Evolutionary conservation across 2,797 vertebrate species (phyloP).

Genomic region (Phalanger gymnotis): DNA sequence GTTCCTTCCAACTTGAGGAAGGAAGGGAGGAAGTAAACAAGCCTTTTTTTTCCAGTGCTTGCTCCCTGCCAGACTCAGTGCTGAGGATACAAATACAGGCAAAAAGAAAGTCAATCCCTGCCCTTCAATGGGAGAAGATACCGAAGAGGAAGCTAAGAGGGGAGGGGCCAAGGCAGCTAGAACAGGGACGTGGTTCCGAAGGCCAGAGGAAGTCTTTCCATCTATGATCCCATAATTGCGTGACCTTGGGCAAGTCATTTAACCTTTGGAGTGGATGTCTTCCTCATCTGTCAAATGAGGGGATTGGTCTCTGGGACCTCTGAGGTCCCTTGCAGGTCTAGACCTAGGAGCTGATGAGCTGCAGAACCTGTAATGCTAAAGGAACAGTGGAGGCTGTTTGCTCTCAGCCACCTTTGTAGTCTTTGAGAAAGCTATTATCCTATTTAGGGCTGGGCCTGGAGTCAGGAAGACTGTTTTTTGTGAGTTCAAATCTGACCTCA

Average conservation of each 20-base stretch:
- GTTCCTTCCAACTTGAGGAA: background rate
- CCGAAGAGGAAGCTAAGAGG: background rate
- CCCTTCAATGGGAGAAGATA: background rate
- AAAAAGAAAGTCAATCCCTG: background rate
- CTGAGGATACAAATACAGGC: background rate
- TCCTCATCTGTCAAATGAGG: background rate
- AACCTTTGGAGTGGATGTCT: background rate
- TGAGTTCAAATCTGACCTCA: background rate
- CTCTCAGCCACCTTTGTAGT: background rate
- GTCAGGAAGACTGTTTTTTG: background rate
- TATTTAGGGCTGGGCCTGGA: too few species aligned
- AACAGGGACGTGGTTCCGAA: background rate
- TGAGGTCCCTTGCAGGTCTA: background rate
- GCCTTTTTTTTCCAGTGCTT: background rate
- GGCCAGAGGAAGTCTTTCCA: background rate
- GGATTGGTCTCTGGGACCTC: background rate
- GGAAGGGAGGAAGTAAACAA: background rate
- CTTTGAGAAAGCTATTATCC: background rate
- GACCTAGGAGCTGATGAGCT: background rate
- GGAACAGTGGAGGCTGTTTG: background rate
- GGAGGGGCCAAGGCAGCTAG: background rate
- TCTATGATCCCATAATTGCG: background rate
- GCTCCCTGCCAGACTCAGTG: background rate
- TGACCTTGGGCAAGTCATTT: background rate
- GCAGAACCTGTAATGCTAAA: background rate